Conservation (phyloP, 2,888 invertebrate genomes). For the Chrysopilus asiliformis region DNA sequence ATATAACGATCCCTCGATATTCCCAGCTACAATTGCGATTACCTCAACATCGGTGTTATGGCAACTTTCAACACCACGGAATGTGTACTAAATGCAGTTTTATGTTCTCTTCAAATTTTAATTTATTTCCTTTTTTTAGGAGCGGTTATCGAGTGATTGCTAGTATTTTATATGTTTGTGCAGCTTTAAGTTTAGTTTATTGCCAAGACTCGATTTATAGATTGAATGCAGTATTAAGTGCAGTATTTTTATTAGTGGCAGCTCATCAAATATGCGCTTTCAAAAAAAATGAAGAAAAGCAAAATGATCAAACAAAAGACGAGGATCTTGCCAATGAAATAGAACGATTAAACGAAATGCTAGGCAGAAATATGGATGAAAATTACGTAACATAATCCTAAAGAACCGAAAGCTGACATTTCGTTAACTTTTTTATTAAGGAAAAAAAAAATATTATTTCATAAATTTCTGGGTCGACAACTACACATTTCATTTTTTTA, state of each 20-base stretch:
- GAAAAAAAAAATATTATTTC: too few relatives aligned
- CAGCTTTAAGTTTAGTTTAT: conserved; percentile 42
- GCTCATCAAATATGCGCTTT: conserved; percentile 40
- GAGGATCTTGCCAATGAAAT: conserved; percentile 11
- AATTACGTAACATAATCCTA: too few relatives aligned
- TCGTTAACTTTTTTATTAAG: too few relatives aligned
- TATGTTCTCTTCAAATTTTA: conserved; percentile 1
- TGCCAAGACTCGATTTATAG: conserved; percentile 47
- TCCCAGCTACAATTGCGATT: conserved; percentile 44
- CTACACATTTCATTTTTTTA: too few relatives aligned
- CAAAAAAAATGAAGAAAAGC: conserved; percentile 2
- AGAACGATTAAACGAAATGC: conserved; percentile 15
- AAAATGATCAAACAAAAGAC: conserved; percentile 7
- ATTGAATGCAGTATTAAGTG: conserved; percentile 45
- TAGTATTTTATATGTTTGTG: conserved; percentile 39
- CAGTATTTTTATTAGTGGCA: conserved; percentile 41
- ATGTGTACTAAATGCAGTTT: conserved; percentile 38
- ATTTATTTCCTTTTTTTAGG: conserved; percentile 12
- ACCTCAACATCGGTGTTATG: conserved; percentile 48
- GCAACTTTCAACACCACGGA: conserved; percentile 52
- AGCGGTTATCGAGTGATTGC: conserved; percentile 17
- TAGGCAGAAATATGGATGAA: too few relatives aligned
- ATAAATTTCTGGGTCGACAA: too few relatives aligned
- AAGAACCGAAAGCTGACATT: too few relatives aligned
- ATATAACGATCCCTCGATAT: conserved; percentile 48